Base-by-base conservation (phyloP, 2,113 vertebrate genomes). In the Onychorhynchus coronatus region DNA sequence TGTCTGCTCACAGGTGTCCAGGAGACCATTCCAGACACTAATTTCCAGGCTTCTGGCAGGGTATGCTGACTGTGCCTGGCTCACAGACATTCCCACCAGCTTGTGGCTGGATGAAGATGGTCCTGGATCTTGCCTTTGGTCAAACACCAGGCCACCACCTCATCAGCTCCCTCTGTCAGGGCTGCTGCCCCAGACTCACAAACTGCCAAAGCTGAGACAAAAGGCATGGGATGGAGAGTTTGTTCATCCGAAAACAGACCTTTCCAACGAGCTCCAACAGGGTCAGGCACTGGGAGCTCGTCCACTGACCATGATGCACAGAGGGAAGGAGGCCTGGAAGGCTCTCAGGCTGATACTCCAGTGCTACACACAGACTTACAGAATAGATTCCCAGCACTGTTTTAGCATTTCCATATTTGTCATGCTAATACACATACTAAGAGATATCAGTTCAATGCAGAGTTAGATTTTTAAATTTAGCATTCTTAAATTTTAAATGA, bases 271-370 rank as follows among this genome's bases (percentile, higher is more conserved):
- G 53, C 74, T 81, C 78, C 66, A 47, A 3, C 3, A 5, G 59
- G 33, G 16, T 13, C 44, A 9, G 35, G 73, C 56, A 6, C 50
- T 4, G 41, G 0, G 31, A 3, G 22, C 37, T 25, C 8, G 27
- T 5, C 12, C 59, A 17, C 52, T 14, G 14, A 11, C 11, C 20
- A 0, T 6, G 4, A 15, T 33, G 66, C 42, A 11, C 6, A 0
- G 31, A 18, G 42, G 18, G 50, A 24, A 31, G 61, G 39, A 73
- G 72, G 28, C 28, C 41, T 4, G 35, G 59, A 87, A 42, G 47
- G 47, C 31, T 79, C 87, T 12, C 23, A 30, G 49, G 31, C 70
- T 61, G 74, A 46, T 28, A 37, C 6, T 17, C 87, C 52, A 61
- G 58, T 9, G 35, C 8, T 20, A 71, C 37, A 39, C 80, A 76